A percentile compares a stretch with the other conserved stretches of the same genome.
Evolutionary conservation across 2,113 vertebrate species (phyloP).

Genomic region (Ophthalmolycus amberensis): DNA sequence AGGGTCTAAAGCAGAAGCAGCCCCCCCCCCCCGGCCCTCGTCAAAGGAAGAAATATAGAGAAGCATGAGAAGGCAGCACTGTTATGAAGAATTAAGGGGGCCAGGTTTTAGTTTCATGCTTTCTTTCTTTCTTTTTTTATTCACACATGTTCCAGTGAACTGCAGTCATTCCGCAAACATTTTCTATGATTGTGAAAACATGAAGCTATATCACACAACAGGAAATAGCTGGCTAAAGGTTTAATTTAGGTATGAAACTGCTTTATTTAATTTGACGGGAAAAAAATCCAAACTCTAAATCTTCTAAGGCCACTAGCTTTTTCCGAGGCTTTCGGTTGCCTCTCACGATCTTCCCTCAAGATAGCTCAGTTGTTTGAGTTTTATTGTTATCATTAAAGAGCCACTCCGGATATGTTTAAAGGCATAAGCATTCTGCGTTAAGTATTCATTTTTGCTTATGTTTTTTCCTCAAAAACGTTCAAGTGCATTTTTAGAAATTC

Average conservation of each 20-base stretch:
- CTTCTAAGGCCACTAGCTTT: neutral
- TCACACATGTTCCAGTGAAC: slow-evolving; percentile 45
- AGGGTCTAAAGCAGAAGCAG: slow-evolving; percentile 59
- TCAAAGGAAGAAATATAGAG: slow-evolving; percentile 64
- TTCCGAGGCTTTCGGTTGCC: neutral
- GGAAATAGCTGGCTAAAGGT: neutral
- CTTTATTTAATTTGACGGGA: neutral
- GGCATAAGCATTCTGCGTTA: neutral
- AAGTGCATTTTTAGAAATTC: neutral
- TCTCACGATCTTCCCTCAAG: neutral
- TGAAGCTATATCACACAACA: neutral
- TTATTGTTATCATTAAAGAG: neutral
- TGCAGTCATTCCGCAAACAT: no score
- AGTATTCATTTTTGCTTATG: neutral
- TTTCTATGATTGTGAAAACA: neutral
- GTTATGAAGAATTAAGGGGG: slow-evolving; percentile 62
- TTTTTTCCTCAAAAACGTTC: neutral
- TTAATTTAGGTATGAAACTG: neutral
- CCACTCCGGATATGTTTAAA: neutral
- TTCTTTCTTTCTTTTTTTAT: slow-evolving; percentile 10
- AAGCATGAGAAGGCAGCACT: slow-evolving; percentile 59
- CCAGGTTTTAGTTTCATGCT: slow-evolving; percentile 52
- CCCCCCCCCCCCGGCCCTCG: slow-evolving; percentile 32
- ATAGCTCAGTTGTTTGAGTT: neutral
- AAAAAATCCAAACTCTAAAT: neutral